Percentiles rank a stretch among this genome's conserved stretches.
phyloP scores from a whole-genome alignment of 2,797 vertebrate genomes.

The Betta splendens region DNA sequence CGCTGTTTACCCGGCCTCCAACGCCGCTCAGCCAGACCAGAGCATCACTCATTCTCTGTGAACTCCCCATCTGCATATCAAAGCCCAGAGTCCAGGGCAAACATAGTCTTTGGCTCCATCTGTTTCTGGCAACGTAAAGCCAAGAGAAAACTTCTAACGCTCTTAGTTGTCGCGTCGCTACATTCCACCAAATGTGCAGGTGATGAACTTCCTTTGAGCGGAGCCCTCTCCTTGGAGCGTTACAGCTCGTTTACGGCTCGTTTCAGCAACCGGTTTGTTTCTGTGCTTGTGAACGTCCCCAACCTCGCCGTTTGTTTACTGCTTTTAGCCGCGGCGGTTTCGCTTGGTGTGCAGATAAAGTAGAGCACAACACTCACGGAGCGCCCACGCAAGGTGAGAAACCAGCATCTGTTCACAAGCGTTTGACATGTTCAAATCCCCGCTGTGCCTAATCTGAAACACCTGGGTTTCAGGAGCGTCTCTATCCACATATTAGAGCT shows the following conservation, averaged over 20 bases:
- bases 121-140: slow-evolving; percentile 74
- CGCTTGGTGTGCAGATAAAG: background rate
- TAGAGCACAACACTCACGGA: background rate
- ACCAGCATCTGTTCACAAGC: too few relatives aligned
- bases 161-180: slow-evolving; percentile 24
- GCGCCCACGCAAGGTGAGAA: background rate
- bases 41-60: slow-evolving; percentile 84
- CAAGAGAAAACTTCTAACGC: slow-evolving; percentile 55
- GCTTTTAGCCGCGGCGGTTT: background rate
- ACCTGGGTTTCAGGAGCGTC: too few relatives aligned
- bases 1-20: slow-evolving; percentile 68
- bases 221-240: background rate
- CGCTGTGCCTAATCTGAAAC: too few relatives aligned
- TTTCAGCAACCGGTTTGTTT: slow-evolving; percentile 4
- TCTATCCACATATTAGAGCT: too few relatives aligned
- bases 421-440: too few relatives aligned
- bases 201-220: slow-evolving; percentile 22
- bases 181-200: slow-evolving; percentile 21
- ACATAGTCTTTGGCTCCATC: slow-evolving; percentile 81
- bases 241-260: background rate
- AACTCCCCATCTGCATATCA: slow-evolving; percentile 87
- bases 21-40: slow-evolving; percentile 70
- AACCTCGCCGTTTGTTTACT: slow-evolving; percentile 2
- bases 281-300: background rate
- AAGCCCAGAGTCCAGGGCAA: slow-evolving; percentile 80